phyloP scores from a whole-genome alignment of 2,888 invertebrate species.

The Danaus chrysippus region DNA sequence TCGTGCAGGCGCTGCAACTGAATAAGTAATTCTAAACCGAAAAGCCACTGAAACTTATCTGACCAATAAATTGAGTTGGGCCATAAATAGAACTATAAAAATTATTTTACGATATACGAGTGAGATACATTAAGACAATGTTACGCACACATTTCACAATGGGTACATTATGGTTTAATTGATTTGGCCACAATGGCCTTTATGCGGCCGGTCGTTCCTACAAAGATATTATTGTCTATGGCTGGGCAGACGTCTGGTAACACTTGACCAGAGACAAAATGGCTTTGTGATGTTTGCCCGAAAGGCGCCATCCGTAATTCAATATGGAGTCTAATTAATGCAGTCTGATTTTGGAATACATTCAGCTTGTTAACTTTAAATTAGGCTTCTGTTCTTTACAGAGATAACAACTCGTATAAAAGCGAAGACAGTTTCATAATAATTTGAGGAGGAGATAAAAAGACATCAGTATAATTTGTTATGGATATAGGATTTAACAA shows the following conservation, averaged over 20 bases:
- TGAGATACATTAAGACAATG: slow-evolving; percentile 76
- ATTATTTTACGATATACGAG: slow-evolving; percentile 71
- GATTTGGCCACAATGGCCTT: slow-evolving; percentile 74
- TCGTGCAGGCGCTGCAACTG: slow-evolving; percentile 35
- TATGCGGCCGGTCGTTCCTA: slow-evolving; percentile 58
- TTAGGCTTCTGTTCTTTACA: slow-evolving; percentile 20
- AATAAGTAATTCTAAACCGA: slow-evolving; percentile 60
- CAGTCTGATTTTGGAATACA: slow-evolving; percentile 43
- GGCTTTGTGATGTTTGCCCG: slow-evolving; percentile 69
- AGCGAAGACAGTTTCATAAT: too few relatives aligned
- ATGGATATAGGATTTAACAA: not conserved
- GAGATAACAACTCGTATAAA: not conserved
- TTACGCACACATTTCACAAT: slow-evolving; percentile 69
- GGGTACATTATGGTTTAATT: slow-evolving; percentile 75
- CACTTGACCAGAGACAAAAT: slow-evolving; percentile 78
- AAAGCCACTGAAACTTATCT: slow-evolving; percentile 70
- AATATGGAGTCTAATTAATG: slow-evolving; percentile 53
- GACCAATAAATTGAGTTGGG: slow-evolving; percentile 65
- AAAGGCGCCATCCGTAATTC: slow-evolving; percentile 75
- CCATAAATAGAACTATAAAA: slow-evolving; percentile 77
- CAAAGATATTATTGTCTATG: slow-evolving; percentile 75
- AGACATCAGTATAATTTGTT: too few relatives aligned
- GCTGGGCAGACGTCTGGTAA: slow-evolving; percentile 71
- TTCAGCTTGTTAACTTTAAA: slow-evolving; percentile 32
- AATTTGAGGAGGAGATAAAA: too few relatives aligned